Evolutionary conservation across 2,113 vertebrate genomes (phyloP), one percentile per base, ranked within the genome.

Genomic region (Oncorhynchus kisutch): DNA sequence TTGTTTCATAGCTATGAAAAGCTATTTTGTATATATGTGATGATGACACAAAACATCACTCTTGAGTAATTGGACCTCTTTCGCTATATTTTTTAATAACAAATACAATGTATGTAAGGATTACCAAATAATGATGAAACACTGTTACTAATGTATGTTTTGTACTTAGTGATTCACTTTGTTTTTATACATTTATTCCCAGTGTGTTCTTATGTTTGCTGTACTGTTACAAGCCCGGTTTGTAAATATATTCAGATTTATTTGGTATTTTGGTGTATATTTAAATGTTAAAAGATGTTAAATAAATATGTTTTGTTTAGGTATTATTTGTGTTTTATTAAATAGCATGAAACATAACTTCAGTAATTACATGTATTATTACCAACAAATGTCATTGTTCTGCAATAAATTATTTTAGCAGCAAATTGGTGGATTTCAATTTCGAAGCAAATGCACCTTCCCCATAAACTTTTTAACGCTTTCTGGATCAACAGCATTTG

Each of bases 381-480:
- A 62, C 18, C 12, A 18, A 16, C 16, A 62, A n/a, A 62, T 62
- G 20, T 62, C 7, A 62, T 62, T 60, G 59, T n/a, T 60, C 49
- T 51, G 14, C 49, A 51, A 3, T 51, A 4, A 51, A 16, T 51
- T 14, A 16, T 54, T 54, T 54, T 54, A 22, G 18, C 59, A 62
- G 59, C 59, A 8, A 45, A 62, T 62, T 62, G 59, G 20, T 16
- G 45, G 22, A 71, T 34, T 60, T 94, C 82, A 94, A 70, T 84
- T 77, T 74, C 91, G 88, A 22, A 96, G 88, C 71, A 86, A 73
- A 24, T 72, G 72, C 18, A 95, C 90, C 74, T 92, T 93, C 2
- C 81, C 90, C 94, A 97, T 95, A 77, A 97, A 95, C 66, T 77
- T 91, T 79, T 87, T 91, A 14, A 96, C 94, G 67, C 76, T 64